A percentile compares a stretch with the other conserved stretches of the same genome.
These are phyloP conservation scores for Buceros bicornis DNA, from an alignment of 2,797 vertebrate genomes.

Conservation along the genomic window DNA sequence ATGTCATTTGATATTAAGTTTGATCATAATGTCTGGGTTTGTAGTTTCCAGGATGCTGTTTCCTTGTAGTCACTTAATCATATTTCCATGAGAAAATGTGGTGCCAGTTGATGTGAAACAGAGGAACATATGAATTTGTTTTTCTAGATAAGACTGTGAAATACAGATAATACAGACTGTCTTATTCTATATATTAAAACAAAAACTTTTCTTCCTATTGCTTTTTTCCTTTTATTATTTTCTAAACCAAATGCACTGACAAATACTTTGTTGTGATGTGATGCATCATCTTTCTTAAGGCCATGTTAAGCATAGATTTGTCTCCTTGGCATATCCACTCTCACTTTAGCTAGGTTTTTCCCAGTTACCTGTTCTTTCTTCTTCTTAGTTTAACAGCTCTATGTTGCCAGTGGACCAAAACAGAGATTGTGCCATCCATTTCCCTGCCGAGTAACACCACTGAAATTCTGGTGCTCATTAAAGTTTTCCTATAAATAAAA, in stretches of 20 bases:
- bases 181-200: neutral
- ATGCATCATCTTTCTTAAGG: neutral
- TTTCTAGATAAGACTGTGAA: neutral
- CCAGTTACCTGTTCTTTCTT: neutral
- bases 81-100: neutral
- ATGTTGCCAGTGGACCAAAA: neutral
- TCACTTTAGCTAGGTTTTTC: neutral
- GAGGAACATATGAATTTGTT: neutral
- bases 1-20: neutral
- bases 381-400: neutral
- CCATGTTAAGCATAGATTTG: neutral
- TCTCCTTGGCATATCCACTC: neutral
- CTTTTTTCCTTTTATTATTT: neutral
- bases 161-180: neutral
- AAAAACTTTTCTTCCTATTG: neutral
- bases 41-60: neutral
- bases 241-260: neutral
- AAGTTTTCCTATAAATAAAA: neutral
- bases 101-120: neutral
- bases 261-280: neutral
- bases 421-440: neutral
- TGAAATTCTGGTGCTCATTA: neutral
- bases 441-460: neutral
- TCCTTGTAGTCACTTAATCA: neutral
- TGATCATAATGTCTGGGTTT: neutral